A percentile compares a stretch with the other conserved stretches of the same genome.
phyloP scores from a whole-genome alignment of 2,888 invertebrate species.

The Tenodera sinensis region DNA sequence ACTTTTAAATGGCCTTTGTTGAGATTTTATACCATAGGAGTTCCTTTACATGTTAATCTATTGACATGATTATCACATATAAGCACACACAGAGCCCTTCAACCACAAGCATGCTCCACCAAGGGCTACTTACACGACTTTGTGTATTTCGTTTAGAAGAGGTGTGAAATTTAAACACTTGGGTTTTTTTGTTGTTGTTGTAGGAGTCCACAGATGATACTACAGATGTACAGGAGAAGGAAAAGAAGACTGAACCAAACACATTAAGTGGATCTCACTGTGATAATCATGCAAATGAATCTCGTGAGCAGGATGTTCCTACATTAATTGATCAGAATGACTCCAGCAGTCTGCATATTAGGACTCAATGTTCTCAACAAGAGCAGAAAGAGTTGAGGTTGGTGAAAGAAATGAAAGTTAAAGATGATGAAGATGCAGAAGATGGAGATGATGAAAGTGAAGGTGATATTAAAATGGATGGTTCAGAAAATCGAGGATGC shows the following conservation, averaged over 20 bases:
- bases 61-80: no score
- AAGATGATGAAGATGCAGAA: background rate
- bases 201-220: background rate
- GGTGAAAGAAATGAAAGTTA: background rate
- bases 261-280: background rate
- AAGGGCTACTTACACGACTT: no score
- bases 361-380: background rate
- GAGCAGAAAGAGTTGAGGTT: background rate
- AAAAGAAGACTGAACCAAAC: constrained; percentile 16
- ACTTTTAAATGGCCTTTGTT: no score
- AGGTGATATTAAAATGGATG: background rate
- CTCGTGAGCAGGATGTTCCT: background rate
- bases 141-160: background rate
- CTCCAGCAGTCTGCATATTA: background rate
- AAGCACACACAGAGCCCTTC: no score
- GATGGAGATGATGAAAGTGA: background rate
- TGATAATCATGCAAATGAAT: background rate
- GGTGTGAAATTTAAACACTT: no score
- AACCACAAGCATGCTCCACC: no score
- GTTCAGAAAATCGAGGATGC: background rate
- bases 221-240: background rate
- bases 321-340: background rate
- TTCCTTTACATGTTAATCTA: background rate
- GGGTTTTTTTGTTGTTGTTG: background rate
- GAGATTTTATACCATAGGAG: no score